Percentiles rank a stretch among this genome's conserved stretches.
Evolutionary conservation across 1,140 invertebrate genomes (phyloP).

Genomic region (Hesperophylax magnus): DNA sequence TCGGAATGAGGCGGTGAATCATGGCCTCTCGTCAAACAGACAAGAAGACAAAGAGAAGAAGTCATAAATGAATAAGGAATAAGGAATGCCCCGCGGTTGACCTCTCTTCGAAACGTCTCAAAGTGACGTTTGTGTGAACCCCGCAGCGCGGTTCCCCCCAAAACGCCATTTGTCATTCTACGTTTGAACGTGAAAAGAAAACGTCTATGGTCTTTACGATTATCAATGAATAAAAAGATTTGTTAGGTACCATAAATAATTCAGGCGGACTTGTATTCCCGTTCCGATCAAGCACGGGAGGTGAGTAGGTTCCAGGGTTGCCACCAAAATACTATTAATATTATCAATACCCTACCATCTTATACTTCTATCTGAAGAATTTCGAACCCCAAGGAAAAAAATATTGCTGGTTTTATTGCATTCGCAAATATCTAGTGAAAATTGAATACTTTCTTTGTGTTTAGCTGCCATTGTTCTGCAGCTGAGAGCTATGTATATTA

Average conservation of each 20-base stretch:
- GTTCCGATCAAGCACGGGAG: slow-evolving; percentile 31
- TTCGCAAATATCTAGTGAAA: too few species aligned
- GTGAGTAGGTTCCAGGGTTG: background rate
- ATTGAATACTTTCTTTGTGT: too few species aligned
- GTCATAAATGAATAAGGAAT: slow-evolving; percentile 17
- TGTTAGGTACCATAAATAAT: slow-evolving; percentile 42
- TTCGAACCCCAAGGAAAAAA: too few species aligned
- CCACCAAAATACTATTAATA: too few species aligned
- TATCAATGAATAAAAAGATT: slow-evolving; percentile 50
- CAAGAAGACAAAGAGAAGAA: background rate
- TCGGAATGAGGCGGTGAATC: slow-evolving; percentile 25
- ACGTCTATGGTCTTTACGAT: slow-evolving; percentile 46
- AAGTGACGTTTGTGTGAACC: slow-evolving; percentile 42
- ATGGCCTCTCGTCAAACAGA: slow-evolving; percentile 35
- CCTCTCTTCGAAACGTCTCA: slow-evolving; percentile 21
- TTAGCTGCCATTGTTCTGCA: too few species aligned
- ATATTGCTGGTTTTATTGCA: too few species aligned
- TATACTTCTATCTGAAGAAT: too few species aligned
- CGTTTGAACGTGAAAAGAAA: slow-evolving; percentile 40
- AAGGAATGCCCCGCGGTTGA: slow-evolving; percentile 12
- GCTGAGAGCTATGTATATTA: too few species aligned
- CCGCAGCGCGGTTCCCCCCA: slow-evolving; percentile 37
- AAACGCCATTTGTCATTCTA: slow-evolving; percentile 46
- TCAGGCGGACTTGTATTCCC: slow-evolving; percentile 37
- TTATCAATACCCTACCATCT: too few species aligned